These are phyloP conservation scores for Paguma larvata DNA, from an alignment of 2,797 vertebrate genomes.

Conservation along the genomic window DNA sequence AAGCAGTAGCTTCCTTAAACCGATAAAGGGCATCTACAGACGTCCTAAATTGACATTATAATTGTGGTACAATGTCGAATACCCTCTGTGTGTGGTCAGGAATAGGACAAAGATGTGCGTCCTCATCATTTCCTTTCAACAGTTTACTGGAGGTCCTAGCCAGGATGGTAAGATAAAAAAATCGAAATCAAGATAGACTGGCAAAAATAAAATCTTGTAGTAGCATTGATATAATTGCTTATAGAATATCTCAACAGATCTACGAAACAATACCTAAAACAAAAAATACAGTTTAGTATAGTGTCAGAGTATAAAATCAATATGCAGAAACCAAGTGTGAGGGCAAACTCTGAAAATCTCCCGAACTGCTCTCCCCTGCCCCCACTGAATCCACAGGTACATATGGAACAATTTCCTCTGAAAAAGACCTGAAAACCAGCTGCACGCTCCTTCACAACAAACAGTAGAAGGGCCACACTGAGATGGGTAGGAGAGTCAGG, in stretches of 20 bases:
- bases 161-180: not conserved
- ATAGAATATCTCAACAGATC: not conserved
- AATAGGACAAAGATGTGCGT: not conserved
- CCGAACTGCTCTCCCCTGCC: too few relatives aligned
- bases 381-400: not conserved
- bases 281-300: not conserved
- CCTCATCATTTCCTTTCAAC: not conserved
- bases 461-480: not conserved
- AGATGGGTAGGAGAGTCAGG: not conserved
- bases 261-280: too few relatives aligned
- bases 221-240: not conserved
- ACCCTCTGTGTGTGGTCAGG: not conserved
- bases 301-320: not conserved
- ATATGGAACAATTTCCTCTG: not conserved
- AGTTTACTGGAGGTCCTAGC: not conserved
- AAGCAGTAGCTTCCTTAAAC: not conserved
- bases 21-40: not conserved
- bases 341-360: too few relatives aligned
- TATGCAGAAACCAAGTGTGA: not conserved
- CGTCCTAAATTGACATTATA: not conserved
- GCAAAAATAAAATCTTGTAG: too few relatives aligned
- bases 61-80: not conserved
- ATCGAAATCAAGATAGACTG: too few relatives aligned
- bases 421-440: not conserved
- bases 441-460: not conserved